These are phyloP conservation scores for Aleiodes testaceus DNA, from an alignment of 2,888 invertebrate genomes.

Conservation along the genomic window DNA sequence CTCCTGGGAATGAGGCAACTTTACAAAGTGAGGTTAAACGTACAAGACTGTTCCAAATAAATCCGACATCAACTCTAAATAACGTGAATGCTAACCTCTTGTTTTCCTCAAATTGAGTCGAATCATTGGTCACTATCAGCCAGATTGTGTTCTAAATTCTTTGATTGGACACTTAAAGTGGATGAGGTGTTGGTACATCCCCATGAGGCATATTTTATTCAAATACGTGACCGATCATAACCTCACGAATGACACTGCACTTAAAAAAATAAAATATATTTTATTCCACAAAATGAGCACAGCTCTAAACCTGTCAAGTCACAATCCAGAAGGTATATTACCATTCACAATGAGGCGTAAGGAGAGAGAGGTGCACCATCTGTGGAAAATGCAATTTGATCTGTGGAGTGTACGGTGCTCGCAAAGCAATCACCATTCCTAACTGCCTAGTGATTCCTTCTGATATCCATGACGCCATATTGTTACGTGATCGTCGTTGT, in stretches of 20 bases:
- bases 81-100: too few relatives aligned
- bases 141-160: conserved; percentile 58
- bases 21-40: neutral
- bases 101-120: too few relatives aligned
- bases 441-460: conserved; percentile 59
- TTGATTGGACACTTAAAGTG: conserved; percentile 58
- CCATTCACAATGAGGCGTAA: too few relatives aligned
- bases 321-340: conserved; percentile 16
- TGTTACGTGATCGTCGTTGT: conserved; percentile 67
- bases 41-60: conserved; percentile 5
- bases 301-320: neutral
- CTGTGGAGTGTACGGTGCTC: conserved; percentile 51
- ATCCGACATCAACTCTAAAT: neutral
- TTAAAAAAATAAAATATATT: neutral
- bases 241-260: neutral
- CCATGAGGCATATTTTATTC: conserved; percentile 19
- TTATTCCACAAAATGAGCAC: neutral
- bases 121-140: too few relatives aligned
- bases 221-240: conserved; percentile 23
- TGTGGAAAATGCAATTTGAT: conserved; percentile 32
- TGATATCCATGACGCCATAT: conserved; percentile 57
- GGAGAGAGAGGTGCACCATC: conserved; percentile 5
- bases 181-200: conserved; percentile 16
- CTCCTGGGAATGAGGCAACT: neutral
- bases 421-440: conserved; percentile 59